Evolutionary conservation across 2,797 vertebrate genomes (phyloP), one percentile per base, ranked within the genome.

Genomic region (Carduelis carduelis): DNA sequence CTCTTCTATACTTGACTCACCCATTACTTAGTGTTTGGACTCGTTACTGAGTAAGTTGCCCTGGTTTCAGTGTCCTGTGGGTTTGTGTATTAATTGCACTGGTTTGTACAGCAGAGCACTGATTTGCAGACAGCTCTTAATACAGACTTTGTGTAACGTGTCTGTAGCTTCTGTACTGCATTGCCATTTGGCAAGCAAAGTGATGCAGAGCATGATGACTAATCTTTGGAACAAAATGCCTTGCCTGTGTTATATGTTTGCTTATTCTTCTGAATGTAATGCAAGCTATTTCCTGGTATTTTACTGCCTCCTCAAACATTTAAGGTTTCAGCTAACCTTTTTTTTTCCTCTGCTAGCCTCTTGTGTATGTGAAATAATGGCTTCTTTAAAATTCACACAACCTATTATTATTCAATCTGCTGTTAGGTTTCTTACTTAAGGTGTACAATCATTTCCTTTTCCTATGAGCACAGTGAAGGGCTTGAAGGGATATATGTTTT

Each of bases 221-320:
- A 30, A 95, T 47, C 79, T 68, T 49, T 43, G 71, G 60, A 88
- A 85, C 22, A 47, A 47, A 87, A 59, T 82, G 37, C n/a, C 9
- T 75, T 82, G 41, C 75, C 41, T 32, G 8, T 66, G 22, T 56
- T 92, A 60, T 1, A 13, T 15, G 12, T 70, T 63, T 34, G 18
- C 34, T 80, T 90, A 12, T 83, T 79, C 8, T 93, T 69, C 24
- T 0, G 2, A 71, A 60, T 35, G 17, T 56, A 49, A 20, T 60
- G n/a, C 10, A 60, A 44, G 13, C 9, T 39, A 4, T 72, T 8
- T 89, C 21, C 14, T 74, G 20, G 1, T 71, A 37, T 92, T 79
- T 83, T 44, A 59, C 12, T 76, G 68, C 34, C 26, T 76, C 41
- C 28, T 85, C 28, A 52, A 56, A 52, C 18, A 23, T 15, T 53